Conservation (phyloP, 2,113 vertebrate genomes). For the Corvus hawaiiensis region DNA sequence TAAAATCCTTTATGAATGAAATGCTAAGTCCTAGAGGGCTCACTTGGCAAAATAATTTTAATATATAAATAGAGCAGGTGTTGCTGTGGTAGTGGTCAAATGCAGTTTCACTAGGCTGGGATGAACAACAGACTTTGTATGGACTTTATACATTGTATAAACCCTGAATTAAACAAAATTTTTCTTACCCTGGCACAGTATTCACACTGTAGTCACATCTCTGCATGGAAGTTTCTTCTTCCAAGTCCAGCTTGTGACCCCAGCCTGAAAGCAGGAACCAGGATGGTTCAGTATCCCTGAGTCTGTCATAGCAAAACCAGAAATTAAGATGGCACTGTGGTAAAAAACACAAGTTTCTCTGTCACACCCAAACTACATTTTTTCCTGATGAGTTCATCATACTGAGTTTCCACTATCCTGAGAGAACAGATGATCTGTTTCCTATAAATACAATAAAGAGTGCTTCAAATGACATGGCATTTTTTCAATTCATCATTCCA, state of each 20-base stretch:
- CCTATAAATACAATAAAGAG: background rate
- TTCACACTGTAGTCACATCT: background rate
- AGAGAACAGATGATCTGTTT: slow-evolving; percentile 17
- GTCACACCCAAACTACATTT: slow-evolving; percentile 27
- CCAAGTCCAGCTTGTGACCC: background rate
- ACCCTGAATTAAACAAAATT: background rate
- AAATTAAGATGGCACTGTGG: background rate
- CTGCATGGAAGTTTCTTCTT: background rate
- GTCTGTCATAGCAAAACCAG: background rate
- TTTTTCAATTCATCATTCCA: background rate
- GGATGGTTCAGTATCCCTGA: background rate
- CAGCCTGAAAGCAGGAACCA: background rate
- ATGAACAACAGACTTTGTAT: background rate
- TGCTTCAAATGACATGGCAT: background rate
- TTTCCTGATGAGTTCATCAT: slow-evolving; percentile 28
- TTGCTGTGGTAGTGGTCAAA: background rate
- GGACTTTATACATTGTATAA: background rate
- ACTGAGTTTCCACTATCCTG: background rate
- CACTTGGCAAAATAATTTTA: background rate
- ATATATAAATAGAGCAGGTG: background rate
- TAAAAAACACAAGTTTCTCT: background rate
- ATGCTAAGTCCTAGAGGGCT: background rate
- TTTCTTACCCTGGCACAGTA: background rate
- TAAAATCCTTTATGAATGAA: background rate
- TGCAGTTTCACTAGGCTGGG: background rate